Conservation (phyloP, 2,797 vertebrate species). For the Pelochelys cantorii region DNA sequence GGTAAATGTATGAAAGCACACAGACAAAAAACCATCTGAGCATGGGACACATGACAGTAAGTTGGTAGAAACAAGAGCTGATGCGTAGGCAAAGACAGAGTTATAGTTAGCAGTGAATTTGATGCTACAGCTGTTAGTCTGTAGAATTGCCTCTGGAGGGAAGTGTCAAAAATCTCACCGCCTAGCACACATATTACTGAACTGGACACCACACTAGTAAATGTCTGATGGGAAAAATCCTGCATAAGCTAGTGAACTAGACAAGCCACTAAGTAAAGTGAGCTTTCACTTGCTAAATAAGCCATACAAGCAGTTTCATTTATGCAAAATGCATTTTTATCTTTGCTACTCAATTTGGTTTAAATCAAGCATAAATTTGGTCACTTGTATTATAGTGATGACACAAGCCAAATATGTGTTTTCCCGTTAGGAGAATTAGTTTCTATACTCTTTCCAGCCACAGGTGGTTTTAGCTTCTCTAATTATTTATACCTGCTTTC, state of each 20-base stretch:
- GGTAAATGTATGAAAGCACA: neutral
- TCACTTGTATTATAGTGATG: neutral
- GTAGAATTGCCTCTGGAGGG: neutral
- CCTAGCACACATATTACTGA: neutral
- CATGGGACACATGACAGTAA: accelerated
- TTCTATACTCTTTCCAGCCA: neutral
- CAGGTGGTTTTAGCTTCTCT: neutral
- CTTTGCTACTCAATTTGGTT: neutral
- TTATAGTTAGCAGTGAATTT: accelerated
- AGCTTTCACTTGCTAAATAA: neutral
- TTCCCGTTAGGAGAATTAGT: neutral
- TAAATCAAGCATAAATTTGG: neutral
- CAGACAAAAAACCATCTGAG: neutral
- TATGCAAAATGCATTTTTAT: neutral
- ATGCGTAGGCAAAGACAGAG: neutral
- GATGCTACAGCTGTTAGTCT: neutral
- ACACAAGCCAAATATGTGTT: neutral
- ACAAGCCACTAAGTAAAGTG: neutral
- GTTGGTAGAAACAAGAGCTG: accelerated
- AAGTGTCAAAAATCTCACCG: neutral
- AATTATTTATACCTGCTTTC: neutral
- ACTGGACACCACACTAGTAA: neutral
- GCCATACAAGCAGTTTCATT: neutral
- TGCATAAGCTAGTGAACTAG: neutral
- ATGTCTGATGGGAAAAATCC: neutral